Conservation (phyloP, 2,113 vertebrate genomes). For the Arvicanthis niloticus region DNA sequence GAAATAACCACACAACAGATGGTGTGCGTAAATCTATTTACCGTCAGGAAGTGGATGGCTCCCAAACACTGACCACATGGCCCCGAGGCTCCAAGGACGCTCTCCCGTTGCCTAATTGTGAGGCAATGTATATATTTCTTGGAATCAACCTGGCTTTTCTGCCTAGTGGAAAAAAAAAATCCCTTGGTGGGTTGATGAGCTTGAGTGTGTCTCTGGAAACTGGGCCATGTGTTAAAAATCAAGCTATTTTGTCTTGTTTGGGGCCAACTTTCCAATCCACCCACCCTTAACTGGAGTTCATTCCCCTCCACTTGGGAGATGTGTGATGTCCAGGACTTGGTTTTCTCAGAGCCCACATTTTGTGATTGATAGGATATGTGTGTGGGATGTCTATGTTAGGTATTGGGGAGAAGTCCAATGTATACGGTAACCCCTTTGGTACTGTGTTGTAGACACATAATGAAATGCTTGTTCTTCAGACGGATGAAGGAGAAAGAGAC, state of each 20-base stretch:
- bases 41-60: constrained; percentile 50
- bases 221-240: constrained; percentile 42
- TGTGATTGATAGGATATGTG: too few relatives aligned
- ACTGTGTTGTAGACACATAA: background rate
- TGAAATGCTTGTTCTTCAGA: background rate
- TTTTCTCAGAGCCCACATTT: background rate
- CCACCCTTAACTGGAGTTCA: background rate
- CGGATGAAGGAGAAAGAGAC: background rate
- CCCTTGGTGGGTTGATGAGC: constrained; percentile 31
- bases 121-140: constrained; percentile 56
- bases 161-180: constrained; percentile 29
- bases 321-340: background rate
- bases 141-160: constrained; percentile 53
- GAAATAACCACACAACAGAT: constrained; percentile 48
- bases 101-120: background rate
- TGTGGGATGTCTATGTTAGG: background rate
- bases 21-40: constrained; percentile 32
- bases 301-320: background rate
- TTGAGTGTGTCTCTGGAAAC: constrained; percentile 49
- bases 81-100: background rate
- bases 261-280: background rate
- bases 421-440: background rate
- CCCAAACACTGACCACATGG: constrained; percentile 50
- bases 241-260: background rate
- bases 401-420: background rate